phyloP scores from a whole-genome alignment of 2,113 vertebrate species.

The Oplegnathus fasciatus region DNA sequence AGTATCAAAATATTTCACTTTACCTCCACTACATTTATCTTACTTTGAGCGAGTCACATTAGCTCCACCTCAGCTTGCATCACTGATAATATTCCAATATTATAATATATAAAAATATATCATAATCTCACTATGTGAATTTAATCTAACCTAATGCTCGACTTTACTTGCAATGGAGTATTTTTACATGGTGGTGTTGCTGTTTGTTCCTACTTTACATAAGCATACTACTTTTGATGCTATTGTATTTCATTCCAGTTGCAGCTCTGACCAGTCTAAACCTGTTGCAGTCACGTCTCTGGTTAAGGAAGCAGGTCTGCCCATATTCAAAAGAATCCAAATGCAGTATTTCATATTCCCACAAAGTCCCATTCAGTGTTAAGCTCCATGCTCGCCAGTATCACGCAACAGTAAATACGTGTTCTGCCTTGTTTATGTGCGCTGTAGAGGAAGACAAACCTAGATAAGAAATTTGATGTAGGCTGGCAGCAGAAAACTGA shows the following conservation, averaged over 20 bases:
- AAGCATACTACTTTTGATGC: background rate
- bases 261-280: constrained; percentile 22
- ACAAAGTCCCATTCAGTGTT: background rate
- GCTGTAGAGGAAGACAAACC: constrained; percentile 15
- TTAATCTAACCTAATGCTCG: background rate
- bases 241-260: background rate
- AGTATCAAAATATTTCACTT: background rate
- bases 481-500: constrained; percentile 21
- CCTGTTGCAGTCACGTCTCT: background rate
- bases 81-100: background rate
- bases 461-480: constrained; percentile 51
- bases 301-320: constrained; percentile 9
- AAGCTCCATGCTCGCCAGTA: background rate
- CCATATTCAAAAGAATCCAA: constrained; percentile 6
- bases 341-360: constrained; percentile 6
- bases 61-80: background rate
- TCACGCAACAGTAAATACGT: constrained; percentile 30
- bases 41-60: background rate
- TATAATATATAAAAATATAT: background rate
- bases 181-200: background rate
- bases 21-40: background rate
- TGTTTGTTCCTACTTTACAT: background rate
- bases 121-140: background rate
- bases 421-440: constrained; percentile 34
- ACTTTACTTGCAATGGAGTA: no score